These are phyloP conservation scores for Platycercus adscitus DNA, from an alignment of 2,113 vertebrate genomes.

Conservation along the genomic window DNA sequence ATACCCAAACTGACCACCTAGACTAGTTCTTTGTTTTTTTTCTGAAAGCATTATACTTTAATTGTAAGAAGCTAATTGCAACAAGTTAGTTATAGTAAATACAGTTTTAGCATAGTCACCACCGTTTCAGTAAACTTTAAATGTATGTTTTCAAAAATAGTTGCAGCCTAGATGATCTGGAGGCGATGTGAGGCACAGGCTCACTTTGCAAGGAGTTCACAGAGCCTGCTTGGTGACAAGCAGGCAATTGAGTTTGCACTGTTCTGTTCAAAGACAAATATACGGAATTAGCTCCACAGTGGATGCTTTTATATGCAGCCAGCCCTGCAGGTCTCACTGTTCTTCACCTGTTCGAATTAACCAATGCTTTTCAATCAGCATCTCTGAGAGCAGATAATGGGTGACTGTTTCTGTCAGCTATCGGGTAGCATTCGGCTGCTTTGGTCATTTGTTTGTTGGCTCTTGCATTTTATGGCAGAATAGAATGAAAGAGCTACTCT, in stretches of 20 bases:
- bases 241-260: background rate
- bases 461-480: background rate
- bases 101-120: background rate
- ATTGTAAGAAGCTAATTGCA: background rate
- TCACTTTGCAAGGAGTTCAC: background rate
- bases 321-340: background rate
- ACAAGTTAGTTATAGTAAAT: background rate
- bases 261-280: slow-evolving; percentile 11
- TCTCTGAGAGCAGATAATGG: background rate
- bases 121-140: background rate
- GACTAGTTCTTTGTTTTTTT: background rate
- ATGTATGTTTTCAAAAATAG: background rate
- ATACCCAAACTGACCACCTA: background rate
- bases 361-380: background rate
- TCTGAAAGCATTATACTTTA: background rate
- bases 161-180: background rate
- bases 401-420: background rate
- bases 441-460: background rate
- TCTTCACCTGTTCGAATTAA: slow-evolving; percentile 1
- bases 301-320: background rate
- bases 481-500: slow-evolving; percentile 26
- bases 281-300: background rate
- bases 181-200: background rate
- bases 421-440: background rate
- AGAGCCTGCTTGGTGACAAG: background rate